A percentile compares a stretch with the other conserved stretches of the same genome.
Evolutionary conservation across 2,888 invertebrate genomes (phyloP).

Genomic region (Nemurella pictetii): DNA sequence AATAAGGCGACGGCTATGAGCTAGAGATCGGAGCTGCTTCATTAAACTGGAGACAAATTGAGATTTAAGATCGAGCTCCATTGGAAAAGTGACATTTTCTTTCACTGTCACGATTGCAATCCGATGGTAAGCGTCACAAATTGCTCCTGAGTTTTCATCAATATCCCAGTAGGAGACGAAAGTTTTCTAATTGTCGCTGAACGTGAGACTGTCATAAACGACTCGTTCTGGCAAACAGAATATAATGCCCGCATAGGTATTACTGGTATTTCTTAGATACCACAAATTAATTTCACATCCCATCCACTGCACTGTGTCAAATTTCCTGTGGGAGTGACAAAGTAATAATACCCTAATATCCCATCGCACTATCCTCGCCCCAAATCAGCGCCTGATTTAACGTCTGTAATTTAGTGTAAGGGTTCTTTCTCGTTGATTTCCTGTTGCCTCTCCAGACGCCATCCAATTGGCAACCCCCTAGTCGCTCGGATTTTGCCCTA

Average conservation of each 20-base stretch:
- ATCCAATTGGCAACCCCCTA: background rate
- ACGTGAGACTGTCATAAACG: background rate
- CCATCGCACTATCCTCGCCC: background rate
- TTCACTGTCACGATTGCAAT: background rate
- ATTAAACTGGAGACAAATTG: background rate
- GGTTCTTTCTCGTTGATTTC: constrained; percentile 18
- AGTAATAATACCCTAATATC: background rate
- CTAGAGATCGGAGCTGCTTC: background rate
- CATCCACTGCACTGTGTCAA: background rate
- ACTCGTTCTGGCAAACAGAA: background rate
- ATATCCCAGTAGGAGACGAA: background rate
- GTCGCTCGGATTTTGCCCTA: background rate
- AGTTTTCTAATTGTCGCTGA: background rate
- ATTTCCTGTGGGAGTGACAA: background rate
- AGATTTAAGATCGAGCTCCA: background rate
- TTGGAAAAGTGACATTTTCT: background rate
- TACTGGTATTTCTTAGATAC: background rate
- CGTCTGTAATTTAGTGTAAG: constrained; percentile 21
- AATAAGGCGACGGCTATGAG: background rate
- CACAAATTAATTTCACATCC: background rate
- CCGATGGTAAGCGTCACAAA: background rate
- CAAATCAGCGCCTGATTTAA: constrained; percentile 2
- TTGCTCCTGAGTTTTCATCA: background rate
- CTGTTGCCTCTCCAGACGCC: background rate
- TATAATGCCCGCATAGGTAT: background rate